A percentile compares a stretch with the other conserved stretches of the same genome.
Conservation (phyloP, 2,888 invertebrate species). For the Cerastis rubricosa region DNA sequence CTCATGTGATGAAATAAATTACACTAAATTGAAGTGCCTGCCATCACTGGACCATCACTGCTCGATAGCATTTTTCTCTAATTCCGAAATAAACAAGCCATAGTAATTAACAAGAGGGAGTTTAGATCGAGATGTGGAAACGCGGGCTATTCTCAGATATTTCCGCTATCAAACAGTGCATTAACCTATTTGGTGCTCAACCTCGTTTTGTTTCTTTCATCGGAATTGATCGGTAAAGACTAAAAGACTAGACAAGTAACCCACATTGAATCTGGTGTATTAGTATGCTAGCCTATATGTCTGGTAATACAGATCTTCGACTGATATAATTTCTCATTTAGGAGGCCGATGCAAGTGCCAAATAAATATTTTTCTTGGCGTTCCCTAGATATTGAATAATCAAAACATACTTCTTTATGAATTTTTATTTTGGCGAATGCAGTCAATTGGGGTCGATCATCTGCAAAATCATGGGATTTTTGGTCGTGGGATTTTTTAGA, state of each 20-base stretch:
- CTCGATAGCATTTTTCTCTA: slow-evolving; percentile 28
- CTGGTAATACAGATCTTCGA: not conserved
- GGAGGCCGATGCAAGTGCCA: slow-evolving; percentile 22
- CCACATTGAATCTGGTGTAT: not conserved
- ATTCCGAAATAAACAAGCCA: slow-evolving; percentile 44
- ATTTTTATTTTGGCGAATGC: slow-evolving; percentile 9
- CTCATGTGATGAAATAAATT: not conserved
- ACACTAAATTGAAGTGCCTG: not conserved
- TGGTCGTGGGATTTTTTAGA: not conserved
- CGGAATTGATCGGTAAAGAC: slow-evolving; percentile 15
- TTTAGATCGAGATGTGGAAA: slow-evolving; percentile 57
- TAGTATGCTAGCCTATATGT: not conserved
- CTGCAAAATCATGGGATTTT: too few relatives aligned
- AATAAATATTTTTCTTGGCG: slow-evolving; percentile 40
- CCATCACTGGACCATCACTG: not conserved
- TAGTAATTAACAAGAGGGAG: slow-evolving; percentile 55
- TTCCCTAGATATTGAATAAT: not conserved
- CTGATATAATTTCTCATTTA: slow-evolving; percentile 20
- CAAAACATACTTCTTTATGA: not conserved
- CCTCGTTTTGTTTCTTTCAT: slow-evolving; percentile 49
- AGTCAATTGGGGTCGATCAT: not conserved
- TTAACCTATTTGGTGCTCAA: slow-evolving; percentile 64
- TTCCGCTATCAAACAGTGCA: slow-evolving; percentile 60
- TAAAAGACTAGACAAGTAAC: not conserved
- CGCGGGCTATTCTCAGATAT: slow-evolving; percentile 51